A percentile compares a stretch with the other conserved stretches of the same genome.
Evolutionary conservation across 1,140 invertebrate species (phyloP).

Genomic region (Hyles euphorbiae): DNA sequence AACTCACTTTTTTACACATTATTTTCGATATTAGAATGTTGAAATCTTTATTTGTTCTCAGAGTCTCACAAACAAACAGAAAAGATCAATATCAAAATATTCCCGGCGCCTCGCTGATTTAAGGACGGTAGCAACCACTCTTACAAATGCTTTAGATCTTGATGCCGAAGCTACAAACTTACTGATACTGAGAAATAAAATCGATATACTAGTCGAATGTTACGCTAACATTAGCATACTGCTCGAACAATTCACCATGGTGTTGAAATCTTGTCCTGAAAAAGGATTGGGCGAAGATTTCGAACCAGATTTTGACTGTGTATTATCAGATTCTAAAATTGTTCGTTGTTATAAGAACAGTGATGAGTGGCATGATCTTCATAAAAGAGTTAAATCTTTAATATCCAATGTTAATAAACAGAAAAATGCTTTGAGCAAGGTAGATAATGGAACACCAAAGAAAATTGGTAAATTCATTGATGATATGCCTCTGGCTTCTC

Average conservation of each 20-base stretch:
- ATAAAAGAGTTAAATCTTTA: slow-evolving; percentile 61
- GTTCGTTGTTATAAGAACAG: slow-evolving; percentile 73
- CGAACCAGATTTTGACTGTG: slow-evolving; percentile 52
- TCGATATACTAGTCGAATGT: slow-evolving; percentile 64
- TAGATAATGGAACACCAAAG: slow-evolving; percentile 39
- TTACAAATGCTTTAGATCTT: slow-evolving; percentile 63
- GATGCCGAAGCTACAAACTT: slow-evolving; percentile 41
- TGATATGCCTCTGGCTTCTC: slow-evolving; percentile 35
- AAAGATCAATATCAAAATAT: slow-evolving; percentile 70
- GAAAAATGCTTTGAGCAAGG: slow-evolving; percentile 55
- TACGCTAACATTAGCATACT: slow-evolving; percentile 70
- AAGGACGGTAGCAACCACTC: slow-evolving; percentile 52
- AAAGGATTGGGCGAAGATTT: slow-evolving; percentile 39
- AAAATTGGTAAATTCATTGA: slow-evolving; percentile 34
- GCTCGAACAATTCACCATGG: slow-evolving; percentile 77
- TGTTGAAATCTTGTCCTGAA: slow-evolving; percentile 78
- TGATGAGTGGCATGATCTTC: slow-evolving; percentile 67
- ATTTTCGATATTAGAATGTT: no score
- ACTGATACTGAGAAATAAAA: slow-evolving; percentile 37
- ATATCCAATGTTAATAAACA: slow-evolving; percentile 63
- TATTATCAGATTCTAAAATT: slow-evolving; percentile 63
- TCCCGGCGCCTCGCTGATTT: slow-evolving; percentile 69
- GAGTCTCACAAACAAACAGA: slow-evolving; percentile 73
- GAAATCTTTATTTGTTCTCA: slow-evolving; percentile 30
- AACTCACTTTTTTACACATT: neutral